Conservation (phyloP, 2,797 vertebrate species). For the Syncerus caffer region DNA sequence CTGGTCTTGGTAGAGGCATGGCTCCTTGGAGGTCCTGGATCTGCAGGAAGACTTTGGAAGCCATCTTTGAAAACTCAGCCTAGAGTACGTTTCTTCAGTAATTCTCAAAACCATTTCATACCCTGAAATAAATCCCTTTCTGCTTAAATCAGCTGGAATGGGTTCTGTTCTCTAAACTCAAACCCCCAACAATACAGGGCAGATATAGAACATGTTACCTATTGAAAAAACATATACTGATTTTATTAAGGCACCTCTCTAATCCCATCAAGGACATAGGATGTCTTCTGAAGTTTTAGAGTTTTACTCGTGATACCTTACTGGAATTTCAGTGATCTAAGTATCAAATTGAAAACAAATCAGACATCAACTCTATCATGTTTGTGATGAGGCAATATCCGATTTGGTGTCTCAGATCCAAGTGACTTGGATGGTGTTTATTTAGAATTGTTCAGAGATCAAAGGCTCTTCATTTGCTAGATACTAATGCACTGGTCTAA, state of each 20-base stretch:
- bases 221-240: not conserved
- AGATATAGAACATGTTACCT: not conserved
- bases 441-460: not conserved
- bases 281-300: not conserved
- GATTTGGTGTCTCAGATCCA: not conserved
- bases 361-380: not conserved
- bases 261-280: not conserved
- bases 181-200: not conserved
- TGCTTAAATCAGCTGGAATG: not conserved
- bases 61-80: not conserved
- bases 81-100: not conserved
- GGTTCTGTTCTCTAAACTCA: not conserved
- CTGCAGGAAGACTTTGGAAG: not conserved
- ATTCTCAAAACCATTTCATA: not conserved
- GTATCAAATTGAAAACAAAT: not conserved
- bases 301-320: not conserved
- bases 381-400: not conserved
- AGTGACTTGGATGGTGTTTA: not conserved
- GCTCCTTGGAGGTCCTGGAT: not conserved
- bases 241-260: not conserved
- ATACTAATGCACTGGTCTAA: not conserved
- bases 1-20: not conserved
- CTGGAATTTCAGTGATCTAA: not conserved
- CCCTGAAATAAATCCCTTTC: not conserved
- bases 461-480: not conserved